Base-by-base conservation (phyloP, 2,797 vertebrate genomes). In the Myotis findleyi region DNA sequence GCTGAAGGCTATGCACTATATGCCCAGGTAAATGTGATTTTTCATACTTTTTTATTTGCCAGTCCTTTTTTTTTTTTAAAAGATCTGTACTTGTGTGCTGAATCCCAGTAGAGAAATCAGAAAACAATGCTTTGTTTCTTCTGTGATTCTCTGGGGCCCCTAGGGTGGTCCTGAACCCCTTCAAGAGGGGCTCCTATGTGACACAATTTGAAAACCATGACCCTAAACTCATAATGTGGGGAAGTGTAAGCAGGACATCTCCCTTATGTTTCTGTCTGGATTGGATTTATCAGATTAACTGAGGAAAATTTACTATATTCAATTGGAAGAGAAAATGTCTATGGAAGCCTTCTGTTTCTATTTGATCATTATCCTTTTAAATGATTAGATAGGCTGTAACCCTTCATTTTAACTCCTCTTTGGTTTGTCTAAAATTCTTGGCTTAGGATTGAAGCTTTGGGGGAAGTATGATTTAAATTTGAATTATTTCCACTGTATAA, bases 1-100 rank as follows among this genome's bases (percentile, higher is more conserved):
- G 99, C 99, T 0, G 99, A 99, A 97, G 99, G 99, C 94, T 99
- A 99, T 82, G 99, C 99, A 62, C 98, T 99, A 5, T 99, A 99
- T 93, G 99, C 99, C 97, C 99, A 99, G 99, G 99, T 99, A 98
- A 51, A 57, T 94, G 6, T 87, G 16, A 72, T 81, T 84, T 87
- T 84, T 80, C 18, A 27, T 33, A 6, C 18, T 85, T 93, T 87
- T 49, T 49, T 33, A 49, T n/a, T 81, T 75, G n/a, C 14, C 16
- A 18, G 27, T 44, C 20, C 17, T 66, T 71, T 55, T 84, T 55
- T 84, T 55, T 83, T 71, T 55, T 83, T 36, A 18, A n/a, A 89
- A 87, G 47, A 82, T 49, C 18, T 89, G 7, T 5, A 38, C 77
- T 38, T 23, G 3, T 44, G 14, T 75, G 7, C 66, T 76, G 53